Percentiles rank a stretch among this genome's conserved stretches.
Evolutionary conservation across 2,888 invertebrate species (phyloP).

Genomic region (Caenorhabditis becei): DNA sequence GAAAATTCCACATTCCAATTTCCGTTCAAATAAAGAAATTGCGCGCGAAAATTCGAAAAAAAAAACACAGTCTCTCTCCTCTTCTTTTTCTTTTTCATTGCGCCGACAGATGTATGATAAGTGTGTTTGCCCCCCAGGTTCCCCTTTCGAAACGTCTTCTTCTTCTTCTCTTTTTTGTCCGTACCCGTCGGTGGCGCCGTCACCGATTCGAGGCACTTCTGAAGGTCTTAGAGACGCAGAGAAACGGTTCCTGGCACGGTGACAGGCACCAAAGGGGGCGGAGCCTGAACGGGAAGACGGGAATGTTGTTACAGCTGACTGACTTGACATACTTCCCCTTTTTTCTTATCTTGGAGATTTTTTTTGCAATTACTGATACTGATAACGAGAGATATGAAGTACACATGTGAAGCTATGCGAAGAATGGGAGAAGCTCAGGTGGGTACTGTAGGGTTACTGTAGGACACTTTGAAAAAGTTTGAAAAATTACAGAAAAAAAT

Average conservation of each 20-base stretch:
- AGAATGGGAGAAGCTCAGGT: slow-evolving; percentile 29
- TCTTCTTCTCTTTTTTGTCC: slow-evolving; percentile 25
- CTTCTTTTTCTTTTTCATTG: too few species aligned
- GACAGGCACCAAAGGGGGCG: slow-evolving; percentile 22
- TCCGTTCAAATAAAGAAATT: background rate
- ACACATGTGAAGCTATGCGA: slow-evolving; percentile 52
- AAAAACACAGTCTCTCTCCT: too few species aligned
- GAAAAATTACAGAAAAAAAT: too few species aligned
- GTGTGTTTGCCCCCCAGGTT: slow-evolving; percentile 36
- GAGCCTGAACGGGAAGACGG: slow-evolving; percentile 12
- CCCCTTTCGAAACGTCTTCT: slow-evolving; percentile 25
- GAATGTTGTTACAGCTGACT: too few species aligned
- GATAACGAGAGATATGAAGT: slow-evolving; percentile 23
- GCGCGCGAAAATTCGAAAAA: slow-evolving; percentile 9
- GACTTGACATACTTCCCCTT: background rate
- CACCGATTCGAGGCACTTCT: slow-evolving; percentile 19
- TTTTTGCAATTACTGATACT: background rate
- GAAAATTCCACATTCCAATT: background rate
- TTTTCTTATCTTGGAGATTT: background rate
- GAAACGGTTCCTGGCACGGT: slow-evolving; percentile 53
- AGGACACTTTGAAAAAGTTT: too few species aligned
- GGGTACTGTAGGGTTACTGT: background rate
- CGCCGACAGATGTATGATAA: slow-evolving; percentile 52
- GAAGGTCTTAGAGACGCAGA: slow-evolving; percentile 21
- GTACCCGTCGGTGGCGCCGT: slow-evolving; percentile 56